Evolutionary conservation across 2,888 invertebrate genomes (phyloP).

Genomic region (Athripsodes cinereus): DNA sequence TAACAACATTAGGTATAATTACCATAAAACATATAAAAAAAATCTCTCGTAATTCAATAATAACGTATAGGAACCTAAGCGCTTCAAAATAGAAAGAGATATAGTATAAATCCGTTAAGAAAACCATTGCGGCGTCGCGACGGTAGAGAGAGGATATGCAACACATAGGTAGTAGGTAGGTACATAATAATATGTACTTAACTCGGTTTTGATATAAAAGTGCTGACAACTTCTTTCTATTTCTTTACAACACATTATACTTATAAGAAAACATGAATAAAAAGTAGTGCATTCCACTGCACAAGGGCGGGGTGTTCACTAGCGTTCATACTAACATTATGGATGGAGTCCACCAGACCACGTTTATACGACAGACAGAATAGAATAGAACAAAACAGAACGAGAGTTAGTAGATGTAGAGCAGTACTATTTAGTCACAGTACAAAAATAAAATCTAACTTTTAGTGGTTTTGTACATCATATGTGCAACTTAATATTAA

Average conservation of each 20-base stretch:
- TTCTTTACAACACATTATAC: no score
- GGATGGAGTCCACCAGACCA: not conserved
- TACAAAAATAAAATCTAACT: slow-evolving; percentile 28
- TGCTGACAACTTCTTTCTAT: no score
- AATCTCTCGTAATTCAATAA: slow-evolving; percentile 1
- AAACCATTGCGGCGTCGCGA: no score
- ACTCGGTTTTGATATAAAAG: no score
- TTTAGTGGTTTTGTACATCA: slow-evolving; percentile 25
- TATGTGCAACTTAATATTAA: slow-evolving; percentile 24
- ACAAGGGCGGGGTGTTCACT: no score
- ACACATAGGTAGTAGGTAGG: no score
- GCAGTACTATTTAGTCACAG: slow-evolving; percentile 10
- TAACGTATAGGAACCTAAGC: slow-evolving; percentile 24
- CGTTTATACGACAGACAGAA: not conserved
- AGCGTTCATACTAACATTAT: no score
- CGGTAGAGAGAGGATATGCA: no score
- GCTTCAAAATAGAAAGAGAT: slow-evolving; percentile 4
- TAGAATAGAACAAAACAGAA: not conserved
- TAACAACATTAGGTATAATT: slow-evolving; percentile 24
- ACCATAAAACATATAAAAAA: not conserved
- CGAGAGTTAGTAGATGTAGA: not conserved
- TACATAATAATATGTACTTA: no score
- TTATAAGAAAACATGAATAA: no score
- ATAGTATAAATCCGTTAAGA: no score
- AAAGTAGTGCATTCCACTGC: no score